A percentile compares a stretch with the other conserved stretches of the same genome.
These are phyloP conservation scores for Pogonognathellus flavescens DNA, from an alignment of 1,140 invertebrate species.

Conservation along the genomic window DNA sequence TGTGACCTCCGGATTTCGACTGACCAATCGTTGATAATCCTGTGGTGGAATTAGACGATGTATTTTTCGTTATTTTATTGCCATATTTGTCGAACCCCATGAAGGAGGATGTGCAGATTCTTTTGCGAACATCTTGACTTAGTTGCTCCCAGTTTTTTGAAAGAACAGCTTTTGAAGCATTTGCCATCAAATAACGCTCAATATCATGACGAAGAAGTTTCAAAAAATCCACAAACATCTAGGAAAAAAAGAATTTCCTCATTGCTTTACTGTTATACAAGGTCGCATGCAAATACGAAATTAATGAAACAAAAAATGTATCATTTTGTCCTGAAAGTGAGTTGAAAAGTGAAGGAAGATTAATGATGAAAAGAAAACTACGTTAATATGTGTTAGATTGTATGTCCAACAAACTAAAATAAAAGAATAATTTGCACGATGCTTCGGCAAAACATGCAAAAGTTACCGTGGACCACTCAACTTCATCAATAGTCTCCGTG, in stretches of 20 bases:
- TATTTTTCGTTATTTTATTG: constrained; percentile 61
- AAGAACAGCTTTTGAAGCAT: constrained; percentile 64
- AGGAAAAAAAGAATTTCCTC: background rate
- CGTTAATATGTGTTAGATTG: background rate
- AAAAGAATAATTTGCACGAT: constrained; percentile 32
- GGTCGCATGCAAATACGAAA: too few relatives aligned
- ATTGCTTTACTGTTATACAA: constrained; percentile 3
- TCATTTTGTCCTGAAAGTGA: too few relatives aligned
- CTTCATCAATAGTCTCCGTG: constrained; percentile 65
- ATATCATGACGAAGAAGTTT: constrained; percentile 67
- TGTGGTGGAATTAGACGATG: background rate
- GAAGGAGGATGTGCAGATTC: constrained; percentile 64
- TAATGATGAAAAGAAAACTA: too few relatives aligned
- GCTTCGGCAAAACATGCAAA: constrained; percentile 49
- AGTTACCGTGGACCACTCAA: constrained; percentile 66
- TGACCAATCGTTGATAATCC: background rate
- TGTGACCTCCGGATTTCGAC: background rate
- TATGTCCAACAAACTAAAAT: constrained; percentile 52
- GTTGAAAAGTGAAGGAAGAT: too few relatives aligned
- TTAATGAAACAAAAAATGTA: too few relatives aligned
- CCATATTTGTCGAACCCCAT: constrained; percentile 64
- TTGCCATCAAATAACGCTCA: constrained; percentile 67
- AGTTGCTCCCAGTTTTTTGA: constrained; percentile 65
- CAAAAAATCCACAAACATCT: constrained; percentile 68
- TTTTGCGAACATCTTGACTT: constrained; percentile 59